Percentiles rank a stretch among this genome's conserved stretches.
phyloP scores from a whole-genome alignment of 2,888 invertebrate genomes.

The Drepanosiphum platanoidis region DNA sequence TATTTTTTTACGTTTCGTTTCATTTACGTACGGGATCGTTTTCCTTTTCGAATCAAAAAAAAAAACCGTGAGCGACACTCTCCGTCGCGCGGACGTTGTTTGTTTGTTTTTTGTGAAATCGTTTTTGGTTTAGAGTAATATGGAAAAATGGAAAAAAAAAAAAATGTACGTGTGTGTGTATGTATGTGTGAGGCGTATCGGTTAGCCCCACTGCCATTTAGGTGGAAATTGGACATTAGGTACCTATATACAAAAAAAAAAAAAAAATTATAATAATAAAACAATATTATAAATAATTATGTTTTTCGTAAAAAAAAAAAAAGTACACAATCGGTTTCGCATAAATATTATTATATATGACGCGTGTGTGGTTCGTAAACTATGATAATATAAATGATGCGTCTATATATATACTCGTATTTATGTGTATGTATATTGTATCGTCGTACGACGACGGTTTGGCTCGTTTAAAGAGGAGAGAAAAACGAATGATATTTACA shows the following conservation, averaged over 20 bases:
- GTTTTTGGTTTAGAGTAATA: background rate
- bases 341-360: background rate
- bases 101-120: background rate
- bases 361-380: background rate
- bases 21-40: background rate
- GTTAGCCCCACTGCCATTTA: constrained; percentile 59
- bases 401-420: background rate
- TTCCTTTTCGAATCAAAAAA: background rate
- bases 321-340: background rate
- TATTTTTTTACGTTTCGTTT: background rate
- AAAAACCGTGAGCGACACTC: background rate
- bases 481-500: constrained; percentile 34
- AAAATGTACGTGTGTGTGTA: background rate
- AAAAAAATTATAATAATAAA: constrained; percentile 24
- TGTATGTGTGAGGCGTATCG: background rate
- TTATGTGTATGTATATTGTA: constrained; percentile 8
- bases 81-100: background rate
- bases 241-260: constrained; percentile 56
- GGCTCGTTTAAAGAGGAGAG: background rate
- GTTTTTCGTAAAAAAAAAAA: constrained; percentile 34
- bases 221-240: constrained; percentile 57
- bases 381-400: background rate
- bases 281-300: constrained; percentile 27
- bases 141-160: background rate
- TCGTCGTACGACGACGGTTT: background rate